A percentile compares a stretch with the other conserved stretches of the same genome.
Conservation (phyloP, 2,797 vertebrate species). For the Crocidura indochinensis region DNA sequence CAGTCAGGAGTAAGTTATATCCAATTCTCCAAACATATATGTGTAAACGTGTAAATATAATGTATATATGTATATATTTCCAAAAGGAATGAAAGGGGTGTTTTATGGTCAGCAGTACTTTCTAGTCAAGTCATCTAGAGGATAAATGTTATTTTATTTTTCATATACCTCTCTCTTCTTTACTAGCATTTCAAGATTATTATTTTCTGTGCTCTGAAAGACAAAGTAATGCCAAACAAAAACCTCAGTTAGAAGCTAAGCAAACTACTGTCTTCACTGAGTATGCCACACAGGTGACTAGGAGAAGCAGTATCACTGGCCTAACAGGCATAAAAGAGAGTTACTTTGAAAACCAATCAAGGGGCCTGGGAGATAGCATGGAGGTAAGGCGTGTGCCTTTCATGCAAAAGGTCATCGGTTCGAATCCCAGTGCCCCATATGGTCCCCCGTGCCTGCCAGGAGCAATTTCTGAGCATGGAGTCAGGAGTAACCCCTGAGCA, state of each 20-base stretch:
- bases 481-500: too few species aligned
- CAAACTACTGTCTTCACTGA: not conserved
- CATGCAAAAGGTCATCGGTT: too few species aligned
- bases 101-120: not conserved
- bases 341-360: constrained; percentile 33
- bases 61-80: not conserved
- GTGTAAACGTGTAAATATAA: too few species aligned
- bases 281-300: not conserved
- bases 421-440: too few species aligned
- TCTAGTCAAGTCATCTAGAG: not conserved
- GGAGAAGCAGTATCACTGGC: constrained; percentile 1
- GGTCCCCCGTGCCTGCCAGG: too few species aligned
- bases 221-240: not conserved
- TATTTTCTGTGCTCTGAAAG: constrained; percentile 46
- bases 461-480: too few species aligned
- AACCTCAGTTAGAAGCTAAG: constrained; percentile 30
- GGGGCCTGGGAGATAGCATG: too few species aligned
- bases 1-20: too few species aligned
- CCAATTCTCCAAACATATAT: too few species aligned
- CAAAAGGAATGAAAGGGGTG: not conserved
- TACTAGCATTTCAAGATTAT: constrained; percentile 47
- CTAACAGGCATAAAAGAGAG: constrained; percentile 29
- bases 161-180: not conserved
- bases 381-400: too few species aligned
- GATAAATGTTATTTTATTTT: constrained; percentile 29